Conservation (phyloP, 2,113 vertebrate species). For the Regulus satrapa region DNA sequence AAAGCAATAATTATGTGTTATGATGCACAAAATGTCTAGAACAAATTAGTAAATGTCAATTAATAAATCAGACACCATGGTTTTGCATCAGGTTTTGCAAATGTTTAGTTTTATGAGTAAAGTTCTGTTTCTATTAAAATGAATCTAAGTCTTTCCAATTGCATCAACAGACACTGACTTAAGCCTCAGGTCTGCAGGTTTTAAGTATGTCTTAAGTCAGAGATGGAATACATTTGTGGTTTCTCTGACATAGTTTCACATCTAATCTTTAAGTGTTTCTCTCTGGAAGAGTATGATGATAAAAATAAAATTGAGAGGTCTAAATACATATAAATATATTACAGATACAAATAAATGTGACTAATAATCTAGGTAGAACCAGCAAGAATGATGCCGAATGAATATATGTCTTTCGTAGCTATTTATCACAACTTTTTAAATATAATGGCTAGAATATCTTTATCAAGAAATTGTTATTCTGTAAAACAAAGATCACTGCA, state of each 20-base stretch:
- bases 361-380: background rate
- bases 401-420: background rate
- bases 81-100: background rate
- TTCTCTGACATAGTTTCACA: background rate
- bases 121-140: background rate
- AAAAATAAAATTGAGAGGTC: background rate
- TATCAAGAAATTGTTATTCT: background rate
- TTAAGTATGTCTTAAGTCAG: background rate
- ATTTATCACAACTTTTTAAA: background rate
- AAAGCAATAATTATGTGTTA: background rate
- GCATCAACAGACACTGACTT: background rate
- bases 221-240: background rate
- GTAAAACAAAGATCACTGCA: background rate
- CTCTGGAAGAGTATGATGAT: background rate
- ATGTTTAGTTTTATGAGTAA: background rate
- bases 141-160: background rate
- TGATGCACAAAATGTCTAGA: background rate
- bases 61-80: background rate
- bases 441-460: background rate
- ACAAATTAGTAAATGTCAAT: background rate
- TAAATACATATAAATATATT: background rate
- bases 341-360: background rate
- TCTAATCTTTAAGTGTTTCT: background rate
- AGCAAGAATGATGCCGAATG: background rate
- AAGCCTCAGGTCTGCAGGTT: background rate